These are phyloP conservation scores for Actinopyga echinites DNA, from an alignment of 53 echinoderm and acorn worm genomes.

Conservation along the genomic window DNA sequence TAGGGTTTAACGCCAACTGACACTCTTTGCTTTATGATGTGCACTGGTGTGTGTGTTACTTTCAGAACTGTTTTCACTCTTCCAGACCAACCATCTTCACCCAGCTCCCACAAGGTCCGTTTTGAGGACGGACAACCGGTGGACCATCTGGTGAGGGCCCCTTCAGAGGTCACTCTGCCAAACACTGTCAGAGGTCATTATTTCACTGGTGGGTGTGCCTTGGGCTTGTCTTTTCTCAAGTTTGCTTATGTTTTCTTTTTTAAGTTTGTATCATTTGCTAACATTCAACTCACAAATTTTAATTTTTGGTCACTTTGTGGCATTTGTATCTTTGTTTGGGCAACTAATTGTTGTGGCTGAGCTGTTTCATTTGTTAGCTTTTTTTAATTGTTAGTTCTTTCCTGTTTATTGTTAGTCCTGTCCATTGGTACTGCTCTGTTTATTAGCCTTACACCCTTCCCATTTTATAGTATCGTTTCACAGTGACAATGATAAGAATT, in stretches of 20 bases:
- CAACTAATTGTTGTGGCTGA: too few relatives aligned
- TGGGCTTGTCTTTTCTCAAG: not conserved
- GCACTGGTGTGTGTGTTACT: too few relatives aligned
- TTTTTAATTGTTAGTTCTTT: too few relatives aligned
- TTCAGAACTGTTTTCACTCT: conserved; percentile 10
- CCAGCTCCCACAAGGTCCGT: conserved; percentile 38
- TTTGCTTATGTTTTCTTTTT: not conserved
- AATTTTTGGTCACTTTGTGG: not conserved
- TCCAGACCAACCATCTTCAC: conserved; percentile 37
- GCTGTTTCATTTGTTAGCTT: too few relatives aligned
- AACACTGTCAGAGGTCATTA: conserved; percentile 17
- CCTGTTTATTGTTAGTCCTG: too few relatives aligned
- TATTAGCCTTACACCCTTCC: too few relatives aligned
- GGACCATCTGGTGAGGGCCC: conserved; percentile 8
- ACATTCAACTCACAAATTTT: not conserved
- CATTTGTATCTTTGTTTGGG: too few relatives aligned
- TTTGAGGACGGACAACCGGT: conserved; percentile 29
- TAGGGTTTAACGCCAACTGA: too few relatives aligned
- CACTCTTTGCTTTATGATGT: too few relatives aligned
- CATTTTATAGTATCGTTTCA: too few relatives aligned
- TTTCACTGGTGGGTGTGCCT: conserved; percentile 36
- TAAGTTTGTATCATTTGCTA: not conserved
- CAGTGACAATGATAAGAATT: too few relatives aligned
- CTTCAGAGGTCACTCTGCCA: conserved; percentile 21
- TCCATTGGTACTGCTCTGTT: too few relatives aligned